Percentiles rank a stretch among this genome's conserved stretches.
These are phyloP conservation scores for Hypolimnas misippus DNA, from an alignment of 2,888 invertebrate species.

Conservation along the genomic window DNA sequence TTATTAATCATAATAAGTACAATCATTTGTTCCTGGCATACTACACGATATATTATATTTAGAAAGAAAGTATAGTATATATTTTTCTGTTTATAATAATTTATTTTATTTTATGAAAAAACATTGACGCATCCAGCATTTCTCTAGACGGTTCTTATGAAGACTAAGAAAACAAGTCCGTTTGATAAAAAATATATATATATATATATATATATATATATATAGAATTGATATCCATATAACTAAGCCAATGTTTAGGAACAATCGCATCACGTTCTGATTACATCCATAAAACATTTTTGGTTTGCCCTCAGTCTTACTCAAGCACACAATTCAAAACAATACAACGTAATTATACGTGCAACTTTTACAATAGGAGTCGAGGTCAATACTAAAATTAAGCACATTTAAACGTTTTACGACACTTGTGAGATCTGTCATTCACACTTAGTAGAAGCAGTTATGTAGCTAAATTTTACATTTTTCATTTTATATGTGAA, in stretches of 20 bases:
- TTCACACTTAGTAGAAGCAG: not conserved
- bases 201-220: too few species aligned
- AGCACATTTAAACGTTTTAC: not conserved
- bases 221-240: too few species aligned
- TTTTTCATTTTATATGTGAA: not conserved
- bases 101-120: not conserved
- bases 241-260: too few species aligned
- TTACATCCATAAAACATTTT: not conserved
- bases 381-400: constrained; percentile 1
- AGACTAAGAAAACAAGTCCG: too few species aligned
- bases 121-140: too few species aligned
- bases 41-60: too few species aligned
- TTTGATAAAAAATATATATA: too few species aligned
- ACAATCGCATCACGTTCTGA: not conserved
- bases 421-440: not conserved
- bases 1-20: not conserved
- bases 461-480: not conserved
- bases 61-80: too few species aligned
- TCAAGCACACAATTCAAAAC: not conserved
- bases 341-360: not conserved
- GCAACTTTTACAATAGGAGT: not conserved
- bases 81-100: too few species aligned
- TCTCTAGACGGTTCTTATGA: too few species aligned
- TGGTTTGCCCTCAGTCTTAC: not conserved
- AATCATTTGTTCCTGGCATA: not conserved